Conservation (phyloP, 2,797 vertebrate species). For the Peromyscus nudipes region DNA sequence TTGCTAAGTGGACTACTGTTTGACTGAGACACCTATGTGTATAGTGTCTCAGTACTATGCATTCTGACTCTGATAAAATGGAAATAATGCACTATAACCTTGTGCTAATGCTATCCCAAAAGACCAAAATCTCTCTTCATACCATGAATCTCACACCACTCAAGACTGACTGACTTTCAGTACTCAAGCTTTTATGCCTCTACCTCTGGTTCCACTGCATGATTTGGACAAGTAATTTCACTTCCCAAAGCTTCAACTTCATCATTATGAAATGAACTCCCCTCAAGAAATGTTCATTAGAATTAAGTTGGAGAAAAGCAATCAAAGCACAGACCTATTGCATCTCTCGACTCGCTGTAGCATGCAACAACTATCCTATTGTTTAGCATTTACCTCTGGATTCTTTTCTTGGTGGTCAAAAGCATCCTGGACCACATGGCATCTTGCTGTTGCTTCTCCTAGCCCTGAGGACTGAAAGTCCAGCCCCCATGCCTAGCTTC, state of each 20-base stretch:
- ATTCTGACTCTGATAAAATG: slow-evolving; percentile 41
- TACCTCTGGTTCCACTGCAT: not conserved
- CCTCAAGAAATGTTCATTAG: not conserved
- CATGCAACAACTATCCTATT: not conserved
- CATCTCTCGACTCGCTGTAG: not conserved
- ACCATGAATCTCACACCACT: not conserved
- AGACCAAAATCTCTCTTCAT: not conserved
- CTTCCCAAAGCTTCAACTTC: not conserved
- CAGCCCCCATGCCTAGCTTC: too few species aligned
- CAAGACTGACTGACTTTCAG: not conserved
- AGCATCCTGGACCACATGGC: not conserved
- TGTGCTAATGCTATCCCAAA: not conserved
- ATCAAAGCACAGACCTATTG: not conserved
- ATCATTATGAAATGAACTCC: not conserved
- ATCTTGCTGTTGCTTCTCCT: not conserved
- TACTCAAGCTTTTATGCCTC: not conserved
- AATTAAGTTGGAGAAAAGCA: slow-evolving; percentile 52
- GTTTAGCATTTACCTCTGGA: not conserved
- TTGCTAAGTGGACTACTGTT: not conserved
- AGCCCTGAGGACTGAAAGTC: not conserved
- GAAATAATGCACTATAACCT: not conserved
- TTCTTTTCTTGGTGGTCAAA: not conserved
- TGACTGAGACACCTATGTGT: not conserved
- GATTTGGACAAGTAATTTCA: slow-evolving; percentile 17
- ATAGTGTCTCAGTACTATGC: not conserved